Base-by-base conservation (phyloP, 2,113 vertebrate species). In the Bubalus kerabau region DNA sequence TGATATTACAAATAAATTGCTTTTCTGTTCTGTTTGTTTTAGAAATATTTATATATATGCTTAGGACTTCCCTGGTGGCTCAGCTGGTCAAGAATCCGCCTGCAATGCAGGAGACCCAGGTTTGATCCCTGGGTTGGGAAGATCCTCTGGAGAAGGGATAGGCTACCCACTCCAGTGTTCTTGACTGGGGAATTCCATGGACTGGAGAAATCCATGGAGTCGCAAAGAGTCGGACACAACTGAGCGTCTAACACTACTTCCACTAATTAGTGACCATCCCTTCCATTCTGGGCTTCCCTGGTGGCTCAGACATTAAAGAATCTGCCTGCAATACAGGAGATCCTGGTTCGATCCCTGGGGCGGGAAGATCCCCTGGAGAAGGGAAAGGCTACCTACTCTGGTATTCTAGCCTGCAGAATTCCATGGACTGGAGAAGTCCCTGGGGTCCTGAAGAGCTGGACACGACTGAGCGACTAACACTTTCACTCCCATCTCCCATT, bases 401-500 rank as follows among this genome's bases (percentile, higher is more conserved):
- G n/a, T 6, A 24, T 13, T 74, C 10, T 40, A 74, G 67, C 67
- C 10, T 74, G n/a, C 19, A 23, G 67, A 40, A 13, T 40, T 3
- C n/a, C 36, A 3, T 24, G 36, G 67, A 74, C 2, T 26, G 36
- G n/a, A 23, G 67, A 23, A 40, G 21, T 24, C 21, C 36, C 2
- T 6, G 67, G n/a, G 19, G 10, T 24, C 36, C 10, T 0, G 1
- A 24, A 40, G 67, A 74, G 36, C 21, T 1, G 1, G 67, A 24
- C 67, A 1, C 0, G 21, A 6, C 19, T 6, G 67, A 13, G 19
- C 1, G 0, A 40, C 67, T 23, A 6, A 40, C n/a, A 71, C 11
- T 74, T 3, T 24, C 67, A 23, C 21, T 40, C 36, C 36, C 36
- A 13, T 7, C 62, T 24, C 62, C 7, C 15, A 16, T 15, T 32